Conservation (phyloP, 2,888 invertebrate species). For the Dynastes hyllus region DNA sequence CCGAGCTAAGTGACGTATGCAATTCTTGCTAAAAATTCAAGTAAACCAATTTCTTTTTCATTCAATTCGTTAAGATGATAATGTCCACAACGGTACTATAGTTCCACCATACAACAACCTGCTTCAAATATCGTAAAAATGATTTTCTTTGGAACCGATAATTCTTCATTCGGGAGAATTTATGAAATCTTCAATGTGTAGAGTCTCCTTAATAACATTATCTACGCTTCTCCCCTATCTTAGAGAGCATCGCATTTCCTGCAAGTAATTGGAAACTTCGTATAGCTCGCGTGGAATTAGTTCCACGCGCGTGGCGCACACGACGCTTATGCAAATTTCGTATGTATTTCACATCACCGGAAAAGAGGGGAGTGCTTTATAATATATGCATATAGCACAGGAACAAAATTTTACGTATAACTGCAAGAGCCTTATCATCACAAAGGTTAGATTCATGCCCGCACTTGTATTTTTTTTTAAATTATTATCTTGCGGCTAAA, state of each 20-base stretch:
- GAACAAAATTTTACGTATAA: too few relatives aligned
- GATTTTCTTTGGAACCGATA: neutral
- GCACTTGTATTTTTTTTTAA: too few relatives aligned
- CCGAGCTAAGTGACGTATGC: too few relatives aligned
- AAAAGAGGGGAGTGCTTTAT: neutral
- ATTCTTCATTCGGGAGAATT: constrained; percentile 1
- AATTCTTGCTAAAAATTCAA: too few relatives aligned
- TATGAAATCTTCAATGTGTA: neutral
- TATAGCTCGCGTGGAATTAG: neutral
- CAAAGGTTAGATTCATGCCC: too few relatives aligned
- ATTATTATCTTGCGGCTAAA: too few relatives aligned
- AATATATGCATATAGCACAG: neutral
- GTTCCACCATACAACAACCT: neutral
- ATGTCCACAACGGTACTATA: neutral
- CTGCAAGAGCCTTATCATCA: too few relatives aligned
- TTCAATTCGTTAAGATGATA: neutral
- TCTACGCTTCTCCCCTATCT: neutral
- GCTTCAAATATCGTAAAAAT: neutral
- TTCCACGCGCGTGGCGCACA: neutral
- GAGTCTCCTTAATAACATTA: neutral
- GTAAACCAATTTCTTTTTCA: too few relatives aligned
- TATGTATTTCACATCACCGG: neutral
- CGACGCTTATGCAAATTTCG: neutral
- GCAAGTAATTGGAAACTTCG: neutral
- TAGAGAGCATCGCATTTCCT: neutral